Evolutionary conservation across 2,888 invertebrate species (phyloP), one percentile per base, ranked within the genome.

Genomic region (Melieria omissa): DNA sequence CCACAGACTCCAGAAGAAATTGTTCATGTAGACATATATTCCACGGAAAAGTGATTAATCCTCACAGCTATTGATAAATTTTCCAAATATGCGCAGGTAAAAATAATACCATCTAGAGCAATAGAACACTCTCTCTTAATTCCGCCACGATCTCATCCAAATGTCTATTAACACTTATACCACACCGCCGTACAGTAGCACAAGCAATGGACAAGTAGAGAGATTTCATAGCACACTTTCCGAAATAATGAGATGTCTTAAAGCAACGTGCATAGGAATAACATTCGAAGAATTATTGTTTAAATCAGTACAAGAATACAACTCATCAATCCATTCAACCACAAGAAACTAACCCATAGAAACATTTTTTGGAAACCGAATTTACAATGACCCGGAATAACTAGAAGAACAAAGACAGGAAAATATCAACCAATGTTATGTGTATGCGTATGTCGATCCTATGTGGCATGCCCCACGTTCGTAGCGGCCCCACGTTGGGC

Each of bases 31-130:
- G 29, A 29, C 29, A 29, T 29, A 29, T 29, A 29, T 29, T 71
- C 9, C 58, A 10, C 44, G 7, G 9, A 49, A 45, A 66, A 62
- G 60, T 49, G 60, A 47, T n/a, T 47, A 7, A 44, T 66, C 4
- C 60, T 71, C 10, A 67, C 71, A 7, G 66, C 71, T 6, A 46
- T 71, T 16, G 66, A 71, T 8, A 71, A 55, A 61, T 71, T 70
- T 52, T 71, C 61, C 10, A 65, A 71, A 55, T 65, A 61, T 61
- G 61, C 54, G 5, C 55, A 54, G 41, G 67, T 42, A 3, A 71
- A 62, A 62, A 46, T 52, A 0, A 8, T 66, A 5, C 10, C 44
- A 10, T 60, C 54, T 4, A 71, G 4, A 16, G 52, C 71, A 45
- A 55, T 41, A 12, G 62, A 67, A 10, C 58, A 73, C 46, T 54